Evolutionary conservation across 2,113 vertebrate species (phyloP).

Genomic region (Deroptyus accipitrinus): DNA sequence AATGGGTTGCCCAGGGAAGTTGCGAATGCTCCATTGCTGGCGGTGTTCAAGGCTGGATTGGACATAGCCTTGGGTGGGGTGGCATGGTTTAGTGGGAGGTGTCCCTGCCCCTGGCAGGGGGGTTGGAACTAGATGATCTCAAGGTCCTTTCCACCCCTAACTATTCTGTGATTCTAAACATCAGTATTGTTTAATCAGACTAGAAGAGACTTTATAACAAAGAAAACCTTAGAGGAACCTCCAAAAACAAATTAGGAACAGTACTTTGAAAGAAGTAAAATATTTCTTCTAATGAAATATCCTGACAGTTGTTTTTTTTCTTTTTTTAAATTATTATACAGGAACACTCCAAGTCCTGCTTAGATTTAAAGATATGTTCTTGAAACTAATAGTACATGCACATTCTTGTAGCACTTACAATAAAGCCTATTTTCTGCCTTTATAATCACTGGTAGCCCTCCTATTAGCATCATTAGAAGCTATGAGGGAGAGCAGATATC

Average conservation of each 20-base stretch:
- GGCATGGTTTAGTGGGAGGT: too few species aligned
- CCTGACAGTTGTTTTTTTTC: neutral
- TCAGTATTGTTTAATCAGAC: neutral
- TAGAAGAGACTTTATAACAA: neutral
- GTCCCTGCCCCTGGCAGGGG: too few species aligned
- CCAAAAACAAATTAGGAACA: neutral
- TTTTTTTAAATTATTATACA: neutral
- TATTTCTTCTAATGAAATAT: neutral
- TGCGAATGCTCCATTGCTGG: too few species aligned
- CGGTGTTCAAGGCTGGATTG: too few species aligned
- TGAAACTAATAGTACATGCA: neutral
- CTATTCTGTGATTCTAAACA: neutral
- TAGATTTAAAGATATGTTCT: neutral
- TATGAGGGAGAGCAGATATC: neutral
- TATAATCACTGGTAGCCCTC: neutral
- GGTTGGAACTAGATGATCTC: too few species aligned
- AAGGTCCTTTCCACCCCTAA: too few species aligned
- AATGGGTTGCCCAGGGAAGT: too few species aligned
- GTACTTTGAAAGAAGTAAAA: neutral
- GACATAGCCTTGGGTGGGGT: too few species aligned
- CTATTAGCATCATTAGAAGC: neutral
- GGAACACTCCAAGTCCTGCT: neutral
- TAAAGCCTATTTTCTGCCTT: neutral
- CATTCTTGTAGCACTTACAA: neutral
- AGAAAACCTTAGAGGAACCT: neutral